Conservation (phyloP, 2,113 vertebrate species). For the Argyrosomus japonicus region DNA sequence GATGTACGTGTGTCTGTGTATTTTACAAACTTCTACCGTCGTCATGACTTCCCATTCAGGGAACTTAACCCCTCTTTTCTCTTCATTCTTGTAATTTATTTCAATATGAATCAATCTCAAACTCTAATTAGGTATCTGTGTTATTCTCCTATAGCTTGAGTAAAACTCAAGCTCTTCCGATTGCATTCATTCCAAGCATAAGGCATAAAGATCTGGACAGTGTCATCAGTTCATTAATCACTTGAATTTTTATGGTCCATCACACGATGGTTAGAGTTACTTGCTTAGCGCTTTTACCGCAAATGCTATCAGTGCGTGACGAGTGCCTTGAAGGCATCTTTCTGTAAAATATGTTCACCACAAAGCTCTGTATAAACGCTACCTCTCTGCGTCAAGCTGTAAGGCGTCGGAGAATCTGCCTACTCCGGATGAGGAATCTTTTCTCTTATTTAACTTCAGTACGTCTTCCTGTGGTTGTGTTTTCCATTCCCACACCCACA, state of each 20-base stretch:
- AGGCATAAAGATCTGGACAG: not conserved
- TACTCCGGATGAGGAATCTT: conserved; percentile 25
- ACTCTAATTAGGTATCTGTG: not conserved
- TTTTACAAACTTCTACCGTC: conserved; percentile 27
- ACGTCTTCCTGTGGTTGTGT: conserved; percentile 71
- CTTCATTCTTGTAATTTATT: not conserved
- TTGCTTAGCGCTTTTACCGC: conserved; percentile 20
- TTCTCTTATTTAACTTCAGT: conserved; percentile 23
- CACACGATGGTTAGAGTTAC: conserved; percentile 26
- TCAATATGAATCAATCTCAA: conserved; percentile 8
- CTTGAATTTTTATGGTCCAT: conserved; percentile 29
- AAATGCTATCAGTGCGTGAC: conserved; percentile 11
- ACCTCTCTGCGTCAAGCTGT: conserved; percentile 17
- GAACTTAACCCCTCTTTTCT: not conserved
- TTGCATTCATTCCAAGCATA: not conserved
- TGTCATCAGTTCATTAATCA: conserved; percentile 39
- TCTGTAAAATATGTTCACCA: conserved; percentile 35
- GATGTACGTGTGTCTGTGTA: conserved; percentile 30
- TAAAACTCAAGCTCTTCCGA: conserved; percentile 8
- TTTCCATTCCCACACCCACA: conserved; percentile 63
- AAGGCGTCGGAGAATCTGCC: conserved; percentile 26
- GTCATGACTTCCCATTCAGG: not conserved
- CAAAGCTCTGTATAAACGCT: conserved; percentile 10
- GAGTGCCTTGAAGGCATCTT: not conserved
- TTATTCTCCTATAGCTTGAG: not conserved